Conservation (phyloP, 2,888 invertebrate species). For the Lochmaea crataegi region DNA sequence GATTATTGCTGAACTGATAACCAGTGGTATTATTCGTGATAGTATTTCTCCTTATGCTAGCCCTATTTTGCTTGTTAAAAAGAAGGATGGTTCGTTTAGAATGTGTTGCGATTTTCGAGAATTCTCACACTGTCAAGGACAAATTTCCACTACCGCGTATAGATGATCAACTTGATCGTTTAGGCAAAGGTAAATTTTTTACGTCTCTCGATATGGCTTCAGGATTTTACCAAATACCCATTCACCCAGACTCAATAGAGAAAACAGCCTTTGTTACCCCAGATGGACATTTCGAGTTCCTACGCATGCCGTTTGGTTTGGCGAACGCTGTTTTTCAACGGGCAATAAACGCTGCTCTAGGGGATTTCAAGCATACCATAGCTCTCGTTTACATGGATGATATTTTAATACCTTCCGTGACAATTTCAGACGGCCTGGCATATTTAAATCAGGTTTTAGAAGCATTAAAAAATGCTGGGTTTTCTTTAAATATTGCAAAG, state of each 20-base stretch:
- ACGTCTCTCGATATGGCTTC: slow-evolving; percentile 51
- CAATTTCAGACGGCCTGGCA: slow-evolving; percentile 38
- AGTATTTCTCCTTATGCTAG: slow-evolving; percentile 39
- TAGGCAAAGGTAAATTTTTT: slow-evolving; percentile 47
- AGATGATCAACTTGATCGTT: slow-evolving; percentile 48
- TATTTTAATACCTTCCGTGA: slow-evolving; percentile 47
- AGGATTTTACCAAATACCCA: slow-evolving; percentile 57
- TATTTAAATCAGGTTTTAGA: slow-evolving; percentile 21
- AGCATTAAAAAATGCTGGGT: slow-evolving; percentile 4
- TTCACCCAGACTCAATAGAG: slow-evolving; percentile 44
- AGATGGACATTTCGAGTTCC: no score
- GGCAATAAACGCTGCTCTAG: slow-evolving; percentile 31
- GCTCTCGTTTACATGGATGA: slow-evolving; percentile 50
- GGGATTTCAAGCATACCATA: slow-evolving; percentile 30
- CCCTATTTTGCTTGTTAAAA: slow-evolving; percentile 39
- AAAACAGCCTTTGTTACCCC: no score
- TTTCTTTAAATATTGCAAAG: slow-evolving; percentile 12
- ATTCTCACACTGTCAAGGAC: slow-evolving; percentile 48
- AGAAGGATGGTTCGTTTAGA: slow-evolving; percentile 22
- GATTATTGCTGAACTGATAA: slow-evolving; percentile 32
- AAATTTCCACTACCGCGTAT: slow-evolving; percentile 50
- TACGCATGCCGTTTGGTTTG: no score
- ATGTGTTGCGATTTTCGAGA: slow-evolving; percentile 48
- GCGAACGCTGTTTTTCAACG: no score
- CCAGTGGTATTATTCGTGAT: slow-evolving; percentile 37